These are phyloP conservation scores for Theocolax elegans DNA, from an alignment of 1,140 invertebrate species.

Conservation along the genomic window DNA sequence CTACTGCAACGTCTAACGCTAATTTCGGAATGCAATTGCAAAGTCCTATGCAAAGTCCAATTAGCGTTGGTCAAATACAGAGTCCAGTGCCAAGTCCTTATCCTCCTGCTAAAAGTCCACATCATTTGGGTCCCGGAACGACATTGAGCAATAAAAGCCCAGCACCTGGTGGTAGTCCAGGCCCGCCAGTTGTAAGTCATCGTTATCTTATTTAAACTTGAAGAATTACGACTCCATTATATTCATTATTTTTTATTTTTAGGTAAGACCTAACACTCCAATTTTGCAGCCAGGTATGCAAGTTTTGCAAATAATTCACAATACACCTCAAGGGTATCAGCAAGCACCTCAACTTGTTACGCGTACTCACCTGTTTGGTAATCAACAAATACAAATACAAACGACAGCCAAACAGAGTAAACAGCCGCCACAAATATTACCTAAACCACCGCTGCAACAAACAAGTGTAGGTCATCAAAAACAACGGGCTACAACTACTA, in stretches of 20 bases:
- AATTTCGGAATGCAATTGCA: constrained; percentile 64
- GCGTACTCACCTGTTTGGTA: constrained; percentile 62
- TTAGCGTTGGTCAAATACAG: constrained; percentile 65
- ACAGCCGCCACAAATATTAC: constrained; percentile 65
- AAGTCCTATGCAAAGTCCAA: constrained; percentile 66
- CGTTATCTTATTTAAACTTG: constrained; percentile 21
- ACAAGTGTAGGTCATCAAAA: constrained; percentile 58
- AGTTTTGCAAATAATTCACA: constrained; percentile 66
- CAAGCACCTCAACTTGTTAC: constrained; percentile 60
- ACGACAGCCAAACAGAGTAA: constrained; percentile 60
- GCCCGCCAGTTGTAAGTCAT: constrained; percentile 61
- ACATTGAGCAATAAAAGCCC: constrained; percentile 63
- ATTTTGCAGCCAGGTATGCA: constrained; percentile 66
- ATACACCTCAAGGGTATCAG: constrained; percentile 62
- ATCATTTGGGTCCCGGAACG: constrained; percentile 54
- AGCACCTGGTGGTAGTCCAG: constrained; percentile 63
- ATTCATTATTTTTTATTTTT: constrained; percentile 23
- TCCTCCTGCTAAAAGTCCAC: constrained; percentile 65
- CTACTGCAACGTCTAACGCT: constrained; percentile 55
- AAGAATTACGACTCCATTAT: neutral
- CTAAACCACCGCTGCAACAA: constrained; percentile 64
- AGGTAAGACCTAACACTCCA: constrained; percentile 64
- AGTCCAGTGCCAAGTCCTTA: constrained; percentile 66
- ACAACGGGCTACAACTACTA: constrained; percentile 61
- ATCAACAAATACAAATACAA: constrained; percentile 67